Evolutionary conservation across 2,797 vertebrate genomes (phyloP).

Genomic region (Poliocrania exsul): DNA sequence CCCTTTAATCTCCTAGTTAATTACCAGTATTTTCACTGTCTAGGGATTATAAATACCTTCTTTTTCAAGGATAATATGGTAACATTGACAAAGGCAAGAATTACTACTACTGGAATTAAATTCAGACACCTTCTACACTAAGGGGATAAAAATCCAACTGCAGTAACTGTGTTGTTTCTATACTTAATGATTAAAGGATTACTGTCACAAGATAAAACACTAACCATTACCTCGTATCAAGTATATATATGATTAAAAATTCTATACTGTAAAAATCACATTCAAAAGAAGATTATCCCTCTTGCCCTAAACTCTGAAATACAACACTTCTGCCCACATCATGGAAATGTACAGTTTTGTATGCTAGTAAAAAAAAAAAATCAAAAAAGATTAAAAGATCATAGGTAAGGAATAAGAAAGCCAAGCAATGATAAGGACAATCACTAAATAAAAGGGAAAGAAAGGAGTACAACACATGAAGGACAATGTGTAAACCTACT

Average conservation of each 20-base stretch:
- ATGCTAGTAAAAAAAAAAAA: not conserved
- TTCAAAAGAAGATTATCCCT: not conserved
- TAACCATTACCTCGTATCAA: not conserved
- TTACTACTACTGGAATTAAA: not conserved
- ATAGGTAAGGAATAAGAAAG: not conserved
- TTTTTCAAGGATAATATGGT: not conserved
- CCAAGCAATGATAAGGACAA: not conserved
- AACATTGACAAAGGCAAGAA: not conserved
- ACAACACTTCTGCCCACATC: not conserved
- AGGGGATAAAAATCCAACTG: not conserved
- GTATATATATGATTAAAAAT: not conserved
- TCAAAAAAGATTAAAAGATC: not conserved
- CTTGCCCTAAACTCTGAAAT: not conserved
- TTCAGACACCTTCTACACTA: not conserved
- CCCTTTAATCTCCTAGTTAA: not conserved
- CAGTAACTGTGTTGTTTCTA: not conserved
- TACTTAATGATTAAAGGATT: not conserved
- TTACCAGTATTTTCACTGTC: not conserved
- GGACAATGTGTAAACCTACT: not conserved
- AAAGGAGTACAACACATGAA: not conserved
- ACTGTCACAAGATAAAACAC: not conserved
- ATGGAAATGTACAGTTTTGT: not conserved
- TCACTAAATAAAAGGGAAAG: not conserved
- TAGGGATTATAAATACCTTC: not conserved
- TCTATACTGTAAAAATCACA: not conserved